Percentiles rank a stretch among this genome's conserved stretches.
These are phyloP conservation scores for Lampropteryx suffumata DNA, from an alignment of 2,888 invertebrate genomes.

Conservation along the genomic window DNA sequence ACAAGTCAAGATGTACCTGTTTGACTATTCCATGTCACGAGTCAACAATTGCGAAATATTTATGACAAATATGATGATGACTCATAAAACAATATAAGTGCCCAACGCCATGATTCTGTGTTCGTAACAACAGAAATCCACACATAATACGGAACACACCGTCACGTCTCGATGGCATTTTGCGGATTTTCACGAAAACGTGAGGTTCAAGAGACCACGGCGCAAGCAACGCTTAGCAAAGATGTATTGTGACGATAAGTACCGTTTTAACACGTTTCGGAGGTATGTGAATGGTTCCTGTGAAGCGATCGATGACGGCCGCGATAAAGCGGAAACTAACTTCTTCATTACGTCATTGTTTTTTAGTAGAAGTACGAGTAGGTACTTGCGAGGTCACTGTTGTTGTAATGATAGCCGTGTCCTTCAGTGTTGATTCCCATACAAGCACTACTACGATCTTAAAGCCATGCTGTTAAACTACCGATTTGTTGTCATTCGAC, in stretches of 20 bases:
- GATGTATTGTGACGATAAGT: conserved; percentile 22
- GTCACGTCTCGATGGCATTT: conserved; percentile 22
- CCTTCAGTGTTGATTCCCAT: too few species aligned
- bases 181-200: conserved; percentile 30
- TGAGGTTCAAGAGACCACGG: conserved; percentile 27
- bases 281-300: background rate
- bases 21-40: background rate
- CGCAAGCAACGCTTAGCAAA: conserved; percentile 4
- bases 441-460: too few species aligned
- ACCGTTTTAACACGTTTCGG: conserved; percentile 13
- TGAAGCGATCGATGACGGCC: background rate
- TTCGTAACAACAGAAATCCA: background rate
- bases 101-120: background rate
- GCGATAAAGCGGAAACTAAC: background rate
- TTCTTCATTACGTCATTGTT: background rate
- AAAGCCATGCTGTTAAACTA: too few species aligned
- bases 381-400: too few species aligned
- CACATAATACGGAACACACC: conserved; percentile 16
- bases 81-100: conserved; percentile 8
- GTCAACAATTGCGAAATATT: background rate
- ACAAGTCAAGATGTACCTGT: background rate
- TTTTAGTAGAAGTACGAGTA: too few species aligned
- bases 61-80: background rate
- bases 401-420: too few species aligned
- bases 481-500: too few species aligned